Evolutionary conservation across 64 coral and sea anemone species (phyloP), one percentile per base, ranked within the genome.

Genomic region (Stichodactyla helianthus): DNA sequence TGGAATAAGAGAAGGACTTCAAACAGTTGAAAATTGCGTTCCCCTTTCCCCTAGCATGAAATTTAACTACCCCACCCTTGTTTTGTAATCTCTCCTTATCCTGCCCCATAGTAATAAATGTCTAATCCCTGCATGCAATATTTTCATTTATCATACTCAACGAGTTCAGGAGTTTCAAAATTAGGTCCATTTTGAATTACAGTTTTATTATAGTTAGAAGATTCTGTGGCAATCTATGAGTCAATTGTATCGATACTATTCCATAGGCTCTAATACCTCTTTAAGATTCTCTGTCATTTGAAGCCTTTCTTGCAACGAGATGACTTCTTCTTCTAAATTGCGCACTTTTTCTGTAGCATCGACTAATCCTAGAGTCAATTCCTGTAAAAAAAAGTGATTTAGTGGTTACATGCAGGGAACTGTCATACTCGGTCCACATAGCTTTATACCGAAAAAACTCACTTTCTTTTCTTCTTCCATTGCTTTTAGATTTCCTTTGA

Each of bases 401-500:
- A 68, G 0, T 22, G 6, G 6, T 5, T 22, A 31, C 10, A 27
- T 9, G 4, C n/a, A 27, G 26, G 27, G 8, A 6, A 74, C 10
- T 11, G 4, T 74, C n/a, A 27, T 26, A 8, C 12, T 74, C 7
- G 55, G 8, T 11, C 68, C 12, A 28, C 0, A 74, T 4, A 13
- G 23, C 62, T 74, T 12, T n/a, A 9, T 27, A 3, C 4, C 1
- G 25, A 57, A 19, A 57, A 18, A 8, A 85, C 83, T 25, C 55
- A 91, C 89, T 55, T 91, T 59, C 19, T 82, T 91, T 58, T 91
- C 89, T 44, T 86, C 77, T 86, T 86, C 83, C 27, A 59, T 59
- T 10, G 89, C 67, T 91, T 91, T 51, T 27, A 91, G 62, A 28
- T 83, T 52, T 50, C 65, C 83, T 44, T 51, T 79, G 51, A 79